Base-by-base conservation (phyloP, 2,113 vertebrate species). In the Donacobius atricapilla region DNA sequence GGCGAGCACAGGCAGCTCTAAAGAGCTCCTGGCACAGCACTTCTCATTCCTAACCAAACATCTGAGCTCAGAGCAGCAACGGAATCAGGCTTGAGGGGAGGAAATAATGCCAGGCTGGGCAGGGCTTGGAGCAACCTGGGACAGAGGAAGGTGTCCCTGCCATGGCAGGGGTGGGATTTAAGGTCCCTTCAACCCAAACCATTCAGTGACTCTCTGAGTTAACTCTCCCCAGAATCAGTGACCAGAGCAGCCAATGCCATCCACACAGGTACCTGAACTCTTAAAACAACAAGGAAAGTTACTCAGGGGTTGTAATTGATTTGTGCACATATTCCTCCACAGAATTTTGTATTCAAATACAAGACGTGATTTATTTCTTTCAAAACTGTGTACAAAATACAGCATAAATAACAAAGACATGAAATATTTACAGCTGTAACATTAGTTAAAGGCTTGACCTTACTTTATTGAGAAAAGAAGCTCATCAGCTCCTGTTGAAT, bases 401-500 rank as follows among this genome's bases (percentile, higher is more conserved):
- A 89, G 37, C 63, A 57, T 11, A 88, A 1, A 48, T 8, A 87
- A 88, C 31, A 64, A 31, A 83, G 15, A 81, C 0, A 5, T 7
- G 25, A 76, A 69, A 25, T 63, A 92, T 92, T 80, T 90, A 85
- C 92, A 94, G 58, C 15, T 83, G 60, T 87, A 93, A 72, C 68
- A 61, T 35, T 39, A 76, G 51, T 57, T 80, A 72, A 88, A 93
- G 58, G 58, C 61, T 83, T 90, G 82, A 76, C 82, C 53, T 82
- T 48, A 61, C 44, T 81, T 75, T 75, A 68, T 44, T 82, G 64
- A 89, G 54, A 44, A 61, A 47, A 51, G 53, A 39, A 7, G 39
- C 64, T 53, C 64, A 69, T 53, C 73, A 78, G 54, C 54, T 53
- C 19, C 37, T 72, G 50, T 3, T 23, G 37, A 82, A 61, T 15